Percentiles rank a stretch among this genome's conserved stretches.
These are phyloP conservation scores for Solea senegalensis DNA, from an alignment of 2,113 vertebrate genomes.

Conservation along the genomic window DNA sequence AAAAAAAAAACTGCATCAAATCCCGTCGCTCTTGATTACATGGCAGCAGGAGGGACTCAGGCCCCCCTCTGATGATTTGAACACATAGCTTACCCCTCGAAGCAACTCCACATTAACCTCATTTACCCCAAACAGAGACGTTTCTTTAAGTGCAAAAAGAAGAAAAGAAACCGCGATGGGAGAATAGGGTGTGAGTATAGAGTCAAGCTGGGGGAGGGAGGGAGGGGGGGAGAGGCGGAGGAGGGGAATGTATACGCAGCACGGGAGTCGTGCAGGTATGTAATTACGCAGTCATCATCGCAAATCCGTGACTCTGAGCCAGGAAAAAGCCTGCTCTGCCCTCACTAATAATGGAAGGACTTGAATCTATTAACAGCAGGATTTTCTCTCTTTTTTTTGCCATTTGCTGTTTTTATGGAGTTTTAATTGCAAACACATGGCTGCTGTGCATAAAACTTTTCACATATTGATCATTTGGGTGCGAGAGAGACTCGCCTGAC, in stretches of 20 bases:
- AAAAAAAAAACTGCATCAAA: slow-evolving; percentile 37
- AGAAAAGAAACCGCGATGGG: not conserved
- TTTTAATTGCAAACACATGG: slow-evolving; percentile 74
- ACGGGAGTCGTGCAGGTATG: slow-evolving; percentile 45
- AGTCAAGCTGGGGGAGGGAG: slow-evolving; percentile 4
- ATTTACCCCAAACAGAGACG: slow-evolving; percentile 45
- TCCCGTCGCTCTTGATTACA: slow-evolving; percentile 53
- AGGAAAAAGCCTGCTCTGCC: slow-evolving; percentile 36
- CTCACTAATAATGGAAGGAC: slow-evolving; percentile 38
- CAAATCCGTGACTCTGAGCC: slow-evolving; percentile 55
- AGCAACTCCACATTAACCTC: slow-evolving; percentile 36
- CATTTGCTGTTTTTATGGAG: slow-evolving; percentile 58
- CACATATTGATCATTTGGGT: slow-evolving; percentile 60
- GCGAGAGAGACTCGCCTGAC: slow-evolving; percentile 17
- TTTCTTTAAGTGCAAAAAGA: slow-evolving; percentile 1
- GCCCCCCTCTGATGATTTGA: slow-evolving; percentile 47
- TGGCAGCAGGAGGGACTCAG: slow-evolving; percentile 12
- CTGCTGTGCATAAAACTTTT: slow-evolving; percentile 60
- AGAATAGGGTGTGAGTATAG: slow-evolving; percentile 16
- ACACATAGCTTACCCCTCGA: slow-evolving; percentile 20
- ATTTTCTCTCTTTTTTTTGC: slow-evolving; percentile 17
- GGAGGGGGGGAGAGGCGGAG: not conserved
- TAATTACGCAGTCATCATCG: slow-evolving; percentile 53
- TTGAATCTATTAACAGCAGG: slow-evolving; percentile 44
- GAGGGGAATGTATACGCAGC: slow-evolving; percentile 9